Base-by-base conservation (phyloP, 2,888 invertebrate genomes). In the Catonia carolina region DNA sequence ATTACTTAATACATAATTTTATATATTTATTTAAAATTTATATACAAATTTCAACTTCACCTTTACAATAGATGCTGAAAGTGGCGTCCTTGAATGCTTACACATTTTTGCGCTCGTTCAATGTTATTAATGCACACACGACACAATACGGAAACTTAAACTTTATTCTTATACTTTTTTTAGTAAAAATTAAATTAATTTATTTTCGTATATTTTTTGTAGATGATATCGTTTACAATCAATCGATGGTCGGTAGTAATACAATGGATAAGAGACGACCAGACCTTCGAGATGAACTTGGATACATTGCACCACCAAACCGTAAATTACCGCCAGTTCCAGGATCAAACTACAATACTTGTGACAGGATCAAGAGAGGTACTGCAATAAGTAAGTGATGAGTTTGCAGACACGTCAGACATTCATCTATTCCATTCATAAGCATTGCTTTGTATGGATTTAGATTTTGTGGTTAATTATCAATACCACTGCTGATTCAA, bases 141-240 rank as follows among this genome's bases (percentile, higher is more conserved):
- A n/a, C n/a, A n/a, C n/a, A n/a, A n/a, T n/a, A n/a, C n/a, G n/a
- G n/a, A n/a, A n/a, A n/a, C n/a, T 6, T 22, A 47, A 7, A 12
- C 12, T 7, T 5, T 22, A 6, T 20, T 47, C 3, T 47, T 47
- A 14, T 8, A 20, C 3, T 18, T n/a, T 10, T 10, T 42, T 2
- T n/a, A 15, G 15, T 17, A 42, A n/a, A 42, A 14, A 14, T n/a
- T 42, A 27, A 15, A 49, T 27, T 14, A 39, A 3, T 52, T 37
- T 14, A 52, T 36, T 37, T 51, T 7, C 36, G 41, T 55, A 15
- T 8, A 17, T 31, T 14, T 23, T 37, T 58, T 60, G 6, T 76
- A 91, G 92, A 92, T 76, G 92, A 91, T 74, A 90, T 90, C 56
- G 89, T 91, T 59, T 92, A 92, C 79, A 90, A 90, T 75, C 89